Evolutionary conservation across 1,140 invertebrate species (phyloP).

Genomic region (Condylostylus longicornis): DNA sequence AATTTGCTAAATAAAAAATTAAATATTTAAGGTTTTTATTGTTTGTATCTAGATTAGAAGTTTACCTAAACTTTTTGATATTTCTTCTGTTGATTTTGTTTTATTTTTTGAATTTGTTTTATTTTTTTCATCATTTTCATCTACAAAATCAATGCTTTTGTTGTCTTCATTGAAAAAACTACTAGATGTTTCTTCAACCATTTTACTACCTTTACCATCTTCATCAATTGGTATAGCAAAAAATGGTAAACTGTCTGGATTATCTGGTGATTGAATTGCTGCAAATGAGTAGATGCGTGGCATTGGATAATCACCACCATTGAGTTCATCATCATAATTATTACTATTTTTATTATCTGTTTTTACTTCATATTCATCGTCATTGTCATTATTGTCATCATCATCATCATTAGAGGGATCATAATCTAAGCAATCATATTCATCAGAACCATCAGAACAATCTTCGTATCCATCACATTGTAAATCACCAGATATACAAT

Average conservation of each 20-base stretch:
- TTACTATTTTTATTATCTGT: slow-evolving; percentile 8
- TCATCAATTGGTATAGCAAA: too few relatives aligned
- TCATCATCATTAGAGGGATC: too few relatives aligned
- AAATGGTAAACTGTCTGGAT: slow-evolving; percentile 1
- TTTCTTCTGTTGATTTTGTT: too few relatives aligned
- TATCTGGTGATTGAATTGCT: slow-evolving; percentile 19
- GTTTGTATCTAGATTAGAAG: neutral
- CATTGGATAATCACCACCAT: too few relatives aligned
- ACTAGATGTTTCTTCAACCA: too few relatives aligned
- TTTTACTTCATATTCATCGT: slow-evolving; percentile 21
- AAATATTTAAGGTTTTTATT: neutral
- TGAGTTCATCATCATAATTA: neutral
- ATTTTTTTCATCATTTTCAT: too few relatives aligned
- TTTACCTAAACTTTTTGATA: neutral
- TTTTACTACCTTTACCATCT: too few relatives aligned
- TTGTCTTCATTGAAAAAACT: too few relatives aligned
- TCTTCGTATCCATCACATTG: slow-evolving; percentile 69
- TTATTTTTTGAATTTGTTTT: too few relatives aligned
- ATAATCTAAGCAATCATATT: slow-evolving; percentile 38
- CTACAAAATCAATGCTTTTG: too few relatives aligned
- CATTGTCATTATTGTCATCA: slow-evolving; percentile 14
- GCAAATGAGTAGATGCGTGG: slow-evolving; percentile 25
- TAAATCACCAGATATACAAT: slow-evolving; percentile 53
- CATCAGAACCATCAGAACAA: slow-evolving; percentile 66
- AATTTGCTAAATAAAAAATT: slow-evolving; percentile 18